A percentile compares a stretch with the other conserved stretches of the same genome.
These are phyloP conservation scores for Mamestra brassicae DNA, from an alignment of 2,888 invertebrate species.

Conservation along the genomic window DNA sequence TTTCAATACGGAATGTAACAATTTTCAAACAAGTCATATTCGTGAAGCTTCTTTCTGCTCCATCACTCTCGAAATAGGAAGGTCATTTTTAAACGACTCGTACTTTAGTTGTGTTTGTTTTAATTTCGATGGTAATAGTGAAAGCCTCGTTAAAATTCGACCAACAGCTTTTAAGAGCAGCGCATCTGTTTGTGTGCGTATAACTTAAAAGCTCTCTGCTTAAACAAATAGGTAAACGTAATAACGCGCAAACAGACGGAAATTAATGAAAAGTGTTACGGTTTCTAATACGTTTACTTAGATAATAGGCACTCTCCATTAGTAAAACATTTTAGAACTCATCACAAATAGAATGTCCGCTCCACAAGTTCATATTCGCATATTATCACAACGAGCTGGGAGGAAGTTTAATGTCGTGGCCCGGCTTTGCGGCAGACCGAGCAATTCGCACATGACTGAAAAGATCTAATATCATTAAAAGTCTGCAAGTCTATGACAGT, in stretches of 20 bases:
- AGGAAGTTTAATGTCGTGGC: constrained; percentile 20
- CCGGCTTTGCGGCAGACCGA: constrained; percentile 36
- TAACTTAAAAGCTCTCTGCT: constrained; percentile 62
- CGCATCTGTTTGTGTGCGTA: constrained; percentile 51
- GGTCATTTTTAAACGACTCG: constrained; percentile 11
- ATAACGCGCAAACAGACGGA: constrained; percentile 50
- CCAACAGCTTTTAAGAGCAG: constrained; percentile 54
- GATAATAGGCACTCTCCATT: constrained; percentile 41
- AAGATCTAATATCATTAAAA: constrained; percentile 41
- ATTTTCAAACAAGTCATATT: not conserved
- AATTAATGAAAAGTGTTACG: constrained; percentile 64
- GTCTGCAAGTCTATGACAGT: constrained; percentile 41
- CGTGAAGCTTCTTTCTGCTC: not conserved
- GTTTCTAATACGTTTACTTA: constrained; percentile 56
- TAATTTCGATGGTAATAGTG: constrained; percentile 53
- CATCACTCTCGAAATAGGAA: constrained; percentile 15
- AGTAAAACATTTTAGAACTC: constrained; percentile 31
- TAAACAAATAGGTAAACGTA: constrained; percentile 60
- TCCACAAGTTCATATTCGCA: constrained; percentile 25
- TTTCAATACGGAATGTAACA: not conserved
- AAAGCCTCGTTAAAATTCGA: constrained; percentile 61
- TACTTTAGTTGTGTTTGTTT: constrained; percentile 54
- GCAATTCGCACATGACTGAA: constrained; percentile 36
- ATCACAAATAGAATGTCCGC: constrained; percentile 17
- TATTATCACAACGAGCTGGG: constrained; percentile 15